Conservation (phyloP, 2,797 vertebrate genomes). For the Malacoraja senta region DNA sequence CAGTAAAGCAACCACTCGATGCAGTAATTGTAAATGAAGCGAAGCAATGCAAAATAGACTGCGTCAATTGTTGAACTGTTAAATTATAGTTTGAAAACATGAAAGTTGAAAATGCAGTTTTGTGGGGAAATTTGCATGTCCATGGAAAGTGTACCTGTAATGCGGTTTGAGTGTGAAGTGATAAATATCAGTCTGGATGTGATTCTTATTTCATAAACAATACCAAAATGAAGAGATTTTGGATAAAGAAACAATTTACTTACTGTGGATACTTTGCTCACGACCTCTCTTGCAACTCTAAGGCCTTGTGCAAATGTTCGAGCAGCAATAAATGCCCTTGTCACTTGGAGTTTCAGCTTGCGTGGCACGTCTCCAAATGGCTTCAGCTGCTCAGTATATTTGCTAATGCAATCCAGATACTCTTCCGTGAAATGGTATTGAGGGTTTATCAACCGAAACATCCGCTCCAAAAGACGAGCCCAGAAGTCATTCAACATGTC, state of each 20-base stretch:
- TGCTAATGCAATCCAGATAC: slow-evolving; percentile 91
- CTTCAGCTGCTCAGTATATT: slow-evolving; percentile 84
- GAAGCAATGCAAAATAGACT: neutral
- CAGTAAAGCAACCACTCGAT: too few species aligned
- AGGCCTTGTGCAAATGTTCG: slow-evolving; percentile 85
- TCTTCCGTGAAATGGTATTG: slow-evolving; percentile 85
- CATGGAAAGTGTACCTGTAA: neutral
- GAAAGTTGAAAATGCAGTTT: neutral
- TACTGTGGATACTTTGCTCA: slow-evolving; percentile 80
- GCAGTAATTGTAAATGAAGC: neutral
- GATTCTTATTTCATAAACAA: neutral
- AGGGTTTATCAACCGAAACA: slow-evolving; percentile 88
- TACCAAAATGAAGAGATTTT: neutral
- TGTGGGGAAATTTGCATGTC: neutral
- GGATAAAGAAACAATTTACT: slow-evolving; percentile 44
- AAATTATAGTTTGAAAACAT: neutral
- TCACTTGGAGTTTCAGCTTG: slow-evolving; percentile 85
- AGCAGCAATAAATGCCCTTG: slow-evolving; percentile 76
- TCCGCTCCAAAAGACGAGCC: slow-evolving; percentile 84
- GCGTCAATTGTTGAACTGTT: neutral
- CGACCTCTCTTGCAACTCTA: slow-evolving; percentile 70
- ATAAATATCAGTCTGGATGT: neutral
- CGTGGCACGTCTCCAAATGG: slow-evolving; percentile 90
- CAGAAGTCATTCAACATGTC: slow-evolving; percentile 91
- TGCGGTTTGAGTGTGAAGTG: neutral